These are phyloP conservation scores for Orchestia grillus DNA, from an alignment of 1,140 invertebrate species.

Conservation along the genomic window DNA sequence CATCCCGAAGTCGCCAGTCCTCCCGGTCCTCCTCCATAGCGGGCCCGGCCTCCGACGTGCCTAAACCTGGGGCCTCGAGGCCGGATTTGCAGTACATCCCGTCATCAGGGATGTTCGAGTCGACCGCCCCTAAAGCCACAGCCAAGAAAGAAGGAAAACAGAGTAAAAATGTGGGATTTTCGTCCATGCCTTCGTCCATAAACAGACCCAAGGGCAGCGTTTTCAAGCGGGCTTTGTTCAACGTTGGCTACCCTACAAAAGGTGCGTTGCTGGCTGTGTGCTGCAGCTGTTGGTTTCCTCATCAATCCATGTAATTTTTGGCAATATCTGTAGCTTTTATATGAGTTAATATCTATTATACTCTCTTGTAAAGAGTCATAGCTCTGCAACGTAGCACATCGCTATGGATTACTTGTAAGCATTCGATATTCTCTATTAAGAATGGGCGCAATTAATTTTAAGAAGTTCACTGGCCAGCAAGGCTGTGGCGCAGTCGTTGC, in stretches of 20 bases:
- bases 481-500: too few species aligned
- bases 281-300: too few species aligned
- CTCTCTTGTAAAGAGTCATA: too few species aligned
- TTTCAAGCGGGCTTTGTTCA: constrained; percentile 60
- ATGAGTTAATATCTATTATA: too few species aligned
- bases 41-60: neutral
- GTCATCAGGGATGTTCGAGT: constrained; percentile 4
- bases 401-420: too few species aligned
- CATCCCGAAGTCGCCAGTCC: neutral
- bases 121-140: neutral
- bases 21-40: neutral
- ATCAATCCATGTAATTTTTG: too few species aligned
- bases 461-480: too few species aligned
- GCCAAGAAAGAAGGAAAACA: neutral
- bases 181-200: constrained; percentile 41
- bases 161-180: constrained; percentile 2
- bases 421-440: too few species aligned
- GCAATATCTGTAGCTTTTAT: too few species aligned
- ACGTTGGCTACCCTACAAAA: constrained; percentile 61
- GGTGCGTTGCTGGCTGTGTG: constrained; percentile 13
- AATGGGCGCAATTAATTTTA: too few species aligned
- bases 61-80: neutral
- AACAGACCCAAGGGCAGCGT: constrained; percentile 56
- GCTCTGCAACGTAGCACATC: too few species aligned
- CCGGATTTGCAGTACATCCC: neutral